Percentiles rank a stretch among this genome's conserved stretches.
These are phyloP conservation scores for Hormaphis cornu DNA, from an alignment of 1,140 invertebrate genomes.

Conservation along the genomic window DNA sequence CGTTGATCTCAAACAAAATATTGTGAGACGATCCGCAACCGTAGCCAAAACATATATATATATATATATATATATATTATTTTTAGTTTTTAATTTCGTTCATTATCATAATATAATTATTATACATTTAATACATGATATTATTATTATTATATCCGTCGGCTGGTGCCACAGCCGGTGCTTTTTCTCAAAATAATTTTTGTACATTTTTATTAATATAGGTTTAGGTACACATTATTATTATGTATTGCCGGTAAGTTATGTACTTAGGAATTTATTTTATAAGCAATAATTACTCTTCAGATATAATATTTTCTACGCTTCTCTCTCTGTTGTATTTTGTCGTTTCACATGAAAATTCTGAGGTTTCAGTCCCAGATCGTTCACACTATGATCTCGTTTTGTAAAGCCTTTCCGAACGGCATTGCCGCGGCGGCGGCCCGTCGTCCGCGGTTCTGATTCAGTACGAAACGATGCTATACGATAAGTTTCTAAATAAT, in stretches of 20 bases:
- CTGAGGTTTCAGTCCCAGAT: constrained; percentile 31
- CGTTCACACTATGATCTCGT: constrained; percentile 28
- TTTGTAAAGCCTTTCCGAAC: constrained; percentile 27
- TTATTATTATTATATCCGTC: background rate
- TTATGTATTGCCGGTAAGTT: no score
- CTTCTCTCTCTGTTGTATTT: constrained; percentile 29
- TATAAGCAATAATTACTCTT: no score
- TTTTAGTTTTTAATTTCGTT: constrained; percentile 10
- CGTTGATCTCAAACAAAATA: constrained; percentile 23
- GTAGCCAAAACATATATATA: constrained; percentile 23
- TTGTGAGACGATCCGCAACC: constrained; percentile 24
- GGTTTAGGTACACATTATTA: no score
- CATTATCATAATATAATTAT: constrained; percentile 3
- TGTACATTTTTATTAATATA: no score
- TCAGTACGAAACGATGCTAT: constrained; percentile 24
- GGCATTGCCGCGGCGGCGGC: background rate
- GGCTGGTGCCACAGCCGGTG: no score
- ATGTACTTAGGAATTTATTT: no score
- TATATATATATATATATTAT: no score
- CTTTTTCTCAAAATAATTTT: no score
- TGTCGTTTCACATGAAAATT: constrained; percentile 29
- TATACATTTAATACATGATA: background rate
- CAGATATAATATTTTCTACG: no score
- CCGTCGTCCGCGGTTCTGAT: background rate
- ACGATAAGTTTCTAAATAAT: no score